Evolutionary conservation across 2,888 invertebrate species (phyloP), one percentile per base, ranked within the genome.

Genomic region (Spodoptera picta): DNA sequence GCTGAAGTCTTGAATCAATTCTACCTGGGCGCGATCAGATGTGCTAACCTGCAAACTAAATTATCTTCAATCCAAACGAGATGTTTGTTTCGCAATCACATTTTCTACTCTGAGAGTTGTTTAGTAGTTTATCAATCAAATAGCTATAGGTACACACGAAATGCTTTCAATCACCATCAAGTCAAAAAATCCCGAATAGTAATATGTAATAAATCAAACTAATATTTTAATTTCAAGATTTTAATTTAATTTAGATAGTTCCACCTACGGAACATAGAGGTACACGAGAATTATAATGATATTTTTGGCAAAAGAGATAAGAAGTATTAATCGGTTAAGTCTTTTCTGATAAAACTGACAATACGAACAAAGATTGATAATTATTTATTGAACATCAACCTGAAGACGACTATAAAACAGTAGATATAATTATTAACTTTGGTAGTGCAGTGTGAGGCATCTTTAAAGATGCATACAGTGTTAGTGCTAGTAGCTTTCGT

Each of bases 401-500:
- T 24, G 47, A 44, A 61, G 36, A 47, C 41, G 19, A 43, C 57
- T 77, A 77, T 77, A 77, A 72, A 75, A 65, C 58, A 52, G 60
- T 27, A 47, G 31, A 27, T 43, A 57, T 23, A 7, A 48, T 27
- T 45, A 31, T 42, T 10, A 1, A 12, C 11, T 49, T 36, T 14
- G 54, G 61, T 72, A 77, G 73, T 75, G 74, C 46, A 41, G 27
- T 23, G 51, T 56, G 66, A 60, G 47, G 42, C 43, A 46, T 60
- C 14, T 41, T 42, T 7, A 47, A 72, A 42, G 14, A 77, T 76
- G 80, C 77, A 81, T 58, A 65, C 79, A 46, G 60, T 80, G 56
- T 58, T 86, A 42, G 66, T 84, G 57, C 24, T 90, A n/a, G 65
- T 78, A 61, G 83, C 78, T n/a, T 54, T 85, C 4, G 65, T 81